These are phyloP conservation scores for Sminthurinus aureus DNA, from an alignment of 2,888 invertebrate genomes.

Conservation along the genomic window DNA sequence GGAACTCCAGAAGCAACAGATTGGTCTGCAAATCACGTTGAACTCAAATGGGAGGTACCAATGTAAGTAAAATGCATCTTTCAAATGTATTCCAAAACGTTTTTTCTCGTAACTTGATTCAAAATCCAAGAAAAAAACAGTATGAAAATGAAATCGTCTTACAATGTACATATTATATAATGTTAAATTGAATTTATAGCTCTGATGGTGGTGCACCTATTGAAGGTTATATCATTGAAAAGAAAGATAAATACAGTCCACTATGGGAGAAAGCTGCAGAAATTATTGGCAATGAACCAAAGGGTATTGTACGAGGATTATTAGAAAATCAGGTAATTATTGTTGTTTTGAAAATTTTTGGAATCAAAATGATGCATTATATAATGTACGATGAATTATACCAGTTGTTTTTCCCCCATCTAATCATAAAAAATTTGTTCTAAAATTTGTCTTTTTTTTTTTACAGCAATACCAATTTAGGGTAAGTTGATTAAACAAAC, in stretches of 20 bases:
- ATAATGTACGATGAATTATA: too few species aligned
- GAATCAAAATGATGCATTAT: too few species aligned
- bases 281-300: slow-evolving; percentile 76
- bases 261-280: slow-evolving; percentile 91
- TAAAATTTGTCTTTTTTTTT: too few species aligned
- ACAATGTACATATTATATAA: too few species aligned
- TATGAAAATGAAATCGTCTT: too few species aligned
- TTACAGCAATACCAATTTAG: slow-evolving; percentile 94
- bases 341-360: too few species aligned
- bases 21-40: slow-evolving; percentile 92
- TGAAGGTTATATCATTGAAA: slow-evolving; percentile 91
- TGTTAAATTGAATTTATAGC: slow-evolving; percentile 15
- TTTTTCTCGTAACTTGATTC: too few species aligned
- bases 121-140: too few species aligned
- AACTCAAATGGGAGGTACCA: slow-evolving; percentile 89
- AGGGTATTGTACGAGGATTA: slow-evolving; percentile 82
- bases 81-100: too few species aligned
- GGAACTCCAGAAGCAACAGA: slow-evolving; percentile 90
- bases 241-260: slow-evolving; percentile 78
- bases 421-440: too few species aligned
- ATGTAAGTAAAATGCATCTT: too few species aligned
- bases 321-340: slow-evolving; percentile 84
- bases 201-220: slow-evolving; percentile 90
- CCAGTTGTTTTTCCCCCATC: too few species aligned
- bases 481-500: slow-evolving; percentile 72